A percentile compares a stretch with the other conserved stretches of the same genome.
These are phyloP conservation scores for Recurvirostra avosetta DNA, from an alignment of 2,113 vertebrate genomes.

Conservation along the genomic window DNA sequence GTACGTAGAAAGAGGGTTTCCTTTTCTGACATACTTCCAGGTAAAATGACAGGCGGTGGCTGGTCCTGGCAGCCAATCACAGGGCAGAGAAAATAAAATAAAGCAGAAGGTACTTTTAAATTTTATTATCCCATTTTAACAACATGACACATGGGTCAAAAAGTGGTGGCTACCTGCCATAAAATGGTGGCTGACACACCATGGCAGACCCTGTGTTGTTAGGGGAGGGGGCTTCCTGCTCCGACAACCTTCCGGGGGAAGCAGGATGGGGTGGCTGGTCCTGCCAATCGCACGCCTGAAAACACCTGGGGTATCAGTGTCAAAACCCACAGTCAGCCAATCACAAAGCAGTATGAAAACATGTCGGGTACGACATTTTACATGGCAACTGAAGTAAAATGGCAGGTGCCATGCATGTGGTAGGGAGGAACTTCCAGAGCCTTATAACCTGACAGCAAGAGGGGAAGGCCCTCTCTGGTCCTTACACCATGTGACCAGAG, in stretches of 20 bases:
- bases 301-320: rapidly evolving
- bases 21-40: not conserved
- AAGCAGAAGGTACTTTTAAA: too few species aligned
- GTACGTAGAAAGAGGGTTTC: not conserved
- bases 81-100: not conserved
- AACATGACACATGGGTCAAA: too few species aligned
- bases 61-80: not conserved
- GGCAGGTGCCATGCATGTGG: rapidly evolving
- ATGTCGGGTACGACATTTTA: rapidly evolving
- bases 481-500: rapidly evolving
- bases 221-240: not conserved
- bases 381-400: not conserved
- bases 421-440: not conserved
- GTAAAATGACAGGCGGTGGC: not conserved
- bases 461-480: rapidly evolving
- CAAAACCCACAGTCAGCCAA: not conserved
- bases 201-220: not conserved
- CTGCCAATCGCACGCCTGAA: not conserved
- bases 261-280: not conserved
- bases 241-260: not conserved
- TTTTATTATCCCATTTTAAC: too few species aligned
- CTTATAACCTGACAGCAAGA: rapidly evolving
- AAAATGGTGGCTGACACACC: not conserved
- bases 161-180: not conserved
- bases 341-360: not conserved